Percentiles rank a stretch among this genome's conserved stretches.
Conservation (phyloP, 1,140 invertebrate genomes). For the Leucophenga varia region DNA sequence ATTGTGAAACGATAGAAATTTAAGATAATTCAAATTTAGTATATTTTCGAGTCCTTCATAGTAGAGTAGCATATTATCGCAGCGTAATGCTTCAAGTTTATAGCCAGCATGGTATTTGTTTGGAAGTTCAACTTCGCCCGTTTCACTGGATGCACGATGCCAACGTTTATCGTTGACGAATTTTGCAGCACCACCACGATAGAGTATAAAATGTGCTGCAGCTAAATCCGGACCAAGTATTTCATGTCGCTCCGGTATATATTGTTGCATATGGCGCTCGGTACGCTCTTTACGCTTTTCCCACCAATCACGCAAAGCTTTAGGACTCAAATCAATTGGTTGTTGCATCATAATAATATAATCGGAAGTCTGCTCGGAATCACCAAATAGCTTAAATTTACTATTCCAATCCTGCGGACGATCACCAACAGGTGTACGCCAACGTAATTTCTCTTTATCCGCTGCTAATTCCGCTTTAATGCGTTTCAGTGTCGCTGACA, state of each 20-base stretch:
- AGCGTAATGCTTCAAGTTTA: slow-evolving; percentile 70
- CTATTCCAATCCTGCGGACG: slow-evolving; percentile 55
- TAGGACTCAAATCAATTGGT: slow-evolving; percentile 57
- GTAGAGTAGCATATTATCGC: slow-evolving; percentile 62
- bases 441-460: slow-evolving; percentile 54
- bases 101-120: slow-evolving; percentile 58
- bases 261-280: slow-evolving; percentile 56
- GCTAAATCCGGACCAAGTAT: slow-evolving; percentile 70
- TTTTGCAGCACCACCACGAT: slow-evolving; percentile 68
- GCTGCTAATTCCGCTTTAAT: slow-evolving; percentile 37
- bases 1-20: slow-evolving; percentile 66
- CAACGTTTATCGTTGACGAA: slow-evolving; percentile 61
- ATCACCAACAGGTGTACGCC: slow-evolving; percentile 56
- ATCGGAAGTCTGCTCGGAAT: slow-evolving; percentile 51
- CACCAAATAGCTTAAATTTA: slow-evolving; percentile 56
- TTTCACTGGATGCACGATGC: slow-evolving; percentile 58
- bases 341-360: slow-evolving; percentile 57
- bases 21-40: slow-evolving; percentile 62
- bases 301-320: slow-evolving; percentile 57
- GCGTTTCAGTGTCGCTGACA: slow-evolving; percentile 36
- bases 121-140: slow-evolving; percentile 62
- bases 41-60: slow-evolving; percentile 76
- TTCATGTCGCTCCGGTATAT: slow-evolving; percentile 57
- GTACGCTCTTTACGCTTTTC: slow-evolving; percentile 39
- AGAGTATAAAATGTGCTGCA: slow-evolving; percentile 71